Percentiles rank a stretch among this genome's conserved stretches.
These are phyloP conservation scores for Syngnathoides biaculeatus DNA, from an alignment of 2,113 vertebrate species.

Conservation along the genomic window DNA sequence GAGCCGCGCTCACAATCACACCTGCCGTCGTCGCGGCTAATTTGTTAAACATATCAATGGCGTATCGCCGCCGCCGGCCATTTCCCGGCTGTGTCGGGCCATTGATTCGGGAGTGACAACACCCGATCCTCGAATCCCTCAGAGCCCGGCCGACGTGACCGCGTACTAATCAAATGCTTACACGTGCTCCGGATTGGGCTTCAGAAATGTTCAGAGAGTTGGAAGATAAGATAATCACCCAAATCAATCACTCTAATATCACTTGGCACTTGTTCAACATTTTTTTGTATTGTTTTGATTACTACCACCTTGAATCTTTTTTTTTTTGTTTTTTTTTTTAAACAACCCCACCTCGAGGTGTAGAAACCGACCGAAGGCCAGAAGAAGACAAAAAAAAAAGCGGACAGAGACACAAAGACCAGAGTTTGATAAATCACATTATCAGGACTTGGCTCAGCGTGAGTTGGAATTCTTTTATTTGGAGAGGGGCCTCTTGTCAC, in stretches of 20 bases:
- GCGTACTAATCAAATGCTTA: slow-evolving; percentile 21
- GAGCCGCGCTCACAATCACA: slow-evolving; percentile 63
- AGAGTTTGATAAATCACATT: slow-evolving; percentile 60
- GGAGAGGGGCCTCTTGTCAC: slow-evolving; percentile 51
- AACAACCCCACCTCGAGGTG: background rate
- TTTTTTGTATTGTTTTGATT: slow-evolving; percentile 2
- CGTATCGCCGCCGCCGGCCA: slow-evolving; percentile 54
- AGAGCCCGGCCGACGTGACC: slow-evolving; percentile 9
- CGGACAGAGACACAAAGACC: slow-evolving; percentile 43
- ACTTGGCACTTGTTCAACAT: slow-evolving; percentile 1
- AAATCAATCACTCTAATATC: slow-evolving; percentile 3
- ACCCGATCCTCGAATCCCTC: slow-evolving; percentile 13
- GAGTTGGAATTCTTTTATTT: slow-evolving; percentile 54
- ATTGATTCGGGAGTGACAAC: slow-evolving; percentile 67
- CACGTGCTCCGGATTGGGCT: slow-evolving; percentile 1
- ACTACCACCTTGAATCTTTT: slow-evolving; percentile 12
- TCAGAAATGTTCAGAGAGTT: slow-evolving; percentile 1
- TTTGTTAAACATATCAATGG: slow-evolving; percentile 82
- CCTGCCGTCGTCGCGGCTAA: slow-evolving; percentile 77
- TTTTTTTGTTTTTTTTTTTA: background rate
- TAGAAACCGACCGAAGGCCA: slow-evolving; percentile 42
- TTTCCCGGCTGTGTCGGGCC: slow-evolving; percentile 44
- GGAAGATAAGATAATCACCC: slow-evolving; percentile 10
- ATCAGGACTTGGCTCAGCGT: slow-evolving; percentile 29
- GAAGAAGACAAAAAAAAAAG: slow-evolving; percentile 54